Evolutionary conservation across 2,113 vertebrate genomes (phyloP).

Genomic region (Ictalurus furcatus): DNA sequence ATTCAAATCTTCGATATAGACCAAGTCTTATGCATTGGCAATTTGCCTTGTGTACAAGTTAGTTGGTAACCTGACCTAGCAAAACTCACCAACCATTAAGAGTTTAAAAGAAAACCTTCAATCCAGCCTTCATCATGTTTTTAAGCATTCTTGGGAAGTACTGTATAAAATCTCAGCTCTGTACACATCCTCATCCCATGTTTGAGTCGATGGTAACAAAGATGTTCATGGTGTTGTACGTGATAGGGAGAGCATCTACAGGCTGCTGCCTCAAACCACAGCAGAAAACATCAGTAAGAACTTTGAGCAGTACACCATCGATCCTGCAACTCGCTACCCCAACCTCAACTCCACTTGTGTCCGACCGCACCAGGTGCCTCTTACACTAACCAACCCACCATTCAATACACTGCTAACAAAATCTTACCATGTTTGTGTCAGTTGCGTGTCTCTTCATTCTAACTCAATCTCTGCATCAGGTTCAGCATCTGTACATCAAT

Average conservation of each 20-base stretch:
- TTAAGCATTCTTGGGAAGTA: neutral
- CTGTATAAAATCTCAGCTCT: neutral
- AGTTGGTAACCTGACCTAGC: neutral
- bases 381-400: neutral
- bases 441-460: neutral
- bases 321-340: conserved; percentile 89
- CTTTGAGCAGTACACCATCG: conserved; percentile 92
- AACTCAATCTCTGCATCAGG: conserved; percentile 67
- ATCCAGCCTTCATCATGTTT: neutral
- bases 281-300: conserved; percentile 96
- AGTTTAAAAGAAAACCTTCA: neutral
- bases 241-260: conserved; percentile 88
- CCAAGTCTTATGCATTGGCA: neutral
- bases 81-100: neutral
- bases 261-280: conserved; percentile 94
- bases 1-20: neutral
- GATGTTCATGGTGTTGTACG: neutral
- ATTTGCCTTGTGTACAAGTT: neutral
- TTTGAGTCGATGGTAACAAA: neutral
- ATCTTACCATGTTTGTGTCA: neutral
- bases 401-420: neutral
- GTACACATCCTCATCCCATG: neutral
- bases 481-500: conserved; percentile 85
- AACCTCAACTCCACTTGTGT: conserved; percentile 91
- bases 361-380: conserved; percentile 85